A percentile compares a stretch with the other conserved stretches of the same genome.
Conservation (phyloP, 2,113 vertebrate species). For the Pagrus major region DNA sequence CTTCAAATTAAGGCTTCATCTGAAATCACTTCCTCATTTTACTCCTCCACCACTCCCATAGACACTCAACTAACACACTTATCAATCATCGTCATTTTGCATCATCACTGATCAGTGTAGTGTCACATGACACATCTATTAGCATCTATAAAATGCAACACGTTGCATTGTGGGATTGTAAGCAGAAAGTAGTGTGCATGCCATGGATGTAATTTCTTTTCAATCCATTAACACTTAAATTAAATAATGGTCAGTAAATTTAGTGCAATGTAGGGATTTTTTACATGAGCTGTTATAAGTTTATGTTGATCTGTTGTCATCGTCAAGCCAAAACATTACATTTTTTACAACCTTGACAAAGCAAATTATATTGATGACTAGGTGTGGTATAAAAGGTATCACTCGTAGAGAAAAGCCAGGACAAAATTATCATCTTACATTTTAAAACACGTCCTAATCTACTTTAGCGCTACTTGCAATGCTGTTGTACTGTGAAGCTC, state of each 20-base stretch:
- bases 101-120: neutral
- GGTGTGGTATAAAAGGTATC: neutral
- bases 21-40: neutral
- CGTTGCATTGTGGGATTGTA: neutral
- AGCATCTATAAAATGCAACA: neutral
- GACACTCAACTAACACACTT: neutral
- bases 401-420: neutral
- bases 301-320: no score
- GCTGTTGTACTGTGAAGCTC: no score
- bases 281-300: no score
- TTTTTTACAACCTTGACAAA: no score
- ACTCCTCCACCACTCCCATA: neutral
- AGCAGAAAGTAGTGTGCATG: neutral
- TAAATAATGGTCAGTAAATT: no score
- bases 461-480: no score
- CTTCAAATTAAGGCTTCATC: no score
- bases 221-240: no score
- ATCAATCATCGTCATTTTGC: neutral
- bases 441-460: no score
- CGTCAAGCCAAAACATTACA: no score
- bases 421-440: neutral
- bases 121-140: neutral
- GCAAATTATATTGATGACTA: neutral
- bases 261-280: neutral
- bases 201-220: neutral